Evolutionary conservation across 2,888 invertebrate genomes (phyloP).

Genomic region (Hirtodrosophila trivittata): DNA sequence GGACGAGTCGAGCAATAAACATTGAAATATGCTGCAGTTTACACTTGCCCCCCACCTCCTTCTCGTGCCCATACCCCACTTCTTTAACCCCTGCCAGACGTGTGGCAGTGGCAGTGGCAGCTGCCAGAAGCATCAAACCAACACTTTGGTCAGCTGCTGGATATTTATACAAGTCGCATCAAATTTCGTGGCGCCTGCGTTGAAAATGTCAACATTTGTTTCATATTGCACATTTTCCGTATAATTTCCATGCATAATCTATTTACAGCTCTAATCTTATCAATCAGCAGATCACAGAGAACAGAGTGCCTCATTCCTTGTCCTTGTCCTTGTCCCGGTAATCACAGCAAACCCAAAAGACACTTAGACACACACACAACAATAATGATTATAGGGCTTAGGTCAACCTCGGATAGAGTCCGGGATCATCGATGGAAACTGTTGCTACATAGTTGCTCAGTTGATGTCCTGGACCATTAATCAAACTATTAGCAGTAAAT

Average conservation of each 20-base stretch:
- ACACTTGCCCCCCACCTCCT: conserved; percentile 43
- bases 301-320: conserved; percentile 9
- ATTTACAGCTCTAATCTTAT: conserved; percentile 71
- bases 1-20: conserved; percentile 60
- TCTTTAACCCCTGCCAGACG: conserved; percentile 2
- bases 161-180: conserved; percentile 52
- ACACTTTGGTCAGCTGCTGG: conserved; percentile 57
- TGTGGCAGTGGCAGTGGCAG: conserved; percentile 39
- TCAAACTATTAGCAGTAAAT: conserved; percentile 84
- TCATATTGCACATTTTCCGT: conserved; percentile 58
- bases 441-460: conserved; percentile 57
- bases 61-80: not conserved
- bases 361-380: conserved; percentile 20
- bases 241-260: conserved; percentile 76
- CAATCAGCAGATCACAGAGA: conserved; percentile 50
- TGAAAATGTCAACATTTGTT: conserved; percentile 73
- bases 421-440: conserved; percentile 27
- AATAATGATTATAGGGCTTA: conserved; percentile 59
- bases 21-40: conserved; percentile 63
- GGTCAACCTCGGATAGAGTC: conserved; percentile 15
- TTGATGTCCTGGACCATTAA: conserved; percentile 80
- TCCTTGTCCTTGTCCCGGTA: conserved; percentile 19
- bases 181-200: conserved; percentile 61
- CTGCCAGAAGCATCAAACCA: conserved; percentile 37
- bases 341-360: conserved; percentile 41